A percentile compares a stretch with the other conserved stretches of the same genome.
phyloP scores from a whole-genome alignment of 1,140 invertebrate genomes.

The Atta cephalotes region DNA sequence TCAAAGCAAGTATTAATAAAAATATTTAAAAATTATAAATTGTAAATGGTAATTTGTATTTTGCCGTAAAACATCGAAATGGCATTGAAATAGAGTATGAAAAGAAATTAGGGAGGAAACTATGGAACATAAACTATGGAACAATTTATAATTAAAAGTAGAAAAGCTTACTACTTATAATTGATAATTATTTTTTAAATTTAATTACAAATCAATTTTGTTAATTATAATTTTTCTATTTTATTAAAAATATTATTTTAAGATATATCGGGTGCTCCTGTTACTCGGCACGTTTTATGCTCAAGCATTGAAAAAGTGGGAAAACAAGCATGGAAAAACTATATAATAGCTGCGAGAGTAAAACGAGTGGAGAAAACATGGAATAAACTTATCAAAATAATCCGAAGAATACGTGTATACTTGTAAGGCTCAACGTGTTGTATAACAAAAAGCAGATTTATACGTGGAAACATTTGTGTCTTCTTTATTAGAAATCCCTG shows the following conservation, averaged over 20 bases:
- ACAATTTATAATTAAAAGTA: not conserved
- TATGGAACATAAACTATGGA: not conserved
- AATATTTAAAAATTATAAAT: slow-evolving; percentile 3
- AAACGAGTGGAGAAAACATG: slow-evolving; percentile 40
- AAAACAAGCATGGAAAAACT: too few relatives aligned
- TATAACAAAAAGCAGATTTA: slow-evolving; percentile 85
- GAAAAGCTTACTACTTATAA: slow-evolving; percentile 1
- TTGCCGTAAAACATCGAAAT: slow-evolving; percentile 32
- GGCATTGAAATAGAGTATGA: not conserved
- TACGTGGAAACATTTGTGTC: slow-evolving; percentile 73
- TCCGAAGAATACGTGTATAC: slow-evolving; percentile 81
- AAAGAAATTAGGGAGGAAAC: not conserved
- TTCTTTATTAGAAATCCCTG: slow-evolving; percentile 63
- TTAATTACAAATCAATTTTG: slow-evolving; percentile 4
- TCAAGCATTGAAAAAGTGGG: slow-evolving; percentile 22
- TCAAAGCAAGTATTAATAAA: not conserved
- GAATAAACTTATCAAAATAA: slow-evolving; percentile 73
- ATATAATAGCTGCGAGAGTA: not conserved
- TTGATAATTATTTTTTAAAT: not conserved
- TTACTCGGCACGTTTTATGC: slow-evolving; percentile 51
- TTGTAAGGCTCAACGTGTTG: slow-evolving; percentile 83
- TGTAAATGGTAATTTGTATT: slow-evolving; percentile 18
- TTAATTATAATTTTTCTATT: slow-evolving; percentile 14
- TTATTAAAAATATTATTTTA: slow-evolving; percentile 11
- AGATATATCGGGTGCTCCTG: slow-evolving; percentile 45